Base-by-base conservation (phyloP, 2,113 vertebrate species). In the Cyanoliseus patagonus region DNA sequence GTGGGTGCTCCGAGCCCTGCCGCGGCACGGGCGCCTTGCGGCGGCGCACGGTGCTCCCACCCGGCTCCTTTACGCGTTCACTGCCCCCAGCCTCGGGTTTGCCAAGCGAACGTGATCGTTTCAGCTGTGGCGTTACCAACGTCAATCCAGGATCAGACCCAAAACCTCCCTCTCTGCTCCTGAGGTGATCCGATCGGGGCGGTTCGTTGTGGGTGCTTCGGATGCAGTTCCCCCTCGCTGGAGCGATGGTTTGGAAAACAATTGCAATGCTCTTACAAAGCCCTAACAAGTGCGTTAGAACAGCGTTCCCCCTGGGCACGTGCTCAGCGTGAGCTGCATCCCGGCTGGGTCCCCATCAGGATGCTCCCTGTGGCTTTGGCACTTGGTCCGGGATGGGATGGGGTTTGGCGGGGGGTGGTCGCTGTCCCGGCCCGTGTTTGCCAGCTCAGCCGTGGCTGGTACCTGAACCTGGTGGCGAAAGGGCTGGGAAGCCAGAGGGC, bases 361-460 rank as follows among this genome's bases (percentile, higher is more conserved):
- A 67, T 2, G 18, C 35, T 70, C 66, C 47, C 49, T 19, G 52
- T 13, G 12, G 37, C 28, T 27, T 27, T 18, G 30, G 37, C 9
- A 5, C 1, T 11, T 6, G 30, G 18, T 23, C 30, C 30, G 74
- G 39, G 33, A n/a, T 33, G 82, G 35, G 2, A 14, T 2, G 9
- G 25, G 6, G 1, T 37, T 33, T 82, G 82, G 55, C 4, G 6
- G n/a, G 57, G 31, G 35, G 12, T 25, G 1, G 31, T 27, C 46
- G 19, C 30, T 17, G 10, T 74, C 24, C 33, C 31, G 1, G n/a
- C 53, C 67, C 0, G 20, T 17, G 39, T 67, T 33, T 78, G 47
- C 51, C 53, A 1, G 2, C 39, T 33, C 11, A 1, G 8, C 10
- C 23, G 44, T 0, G 2, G 30, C 20, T 7, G 61, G 20, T 27